Evolutionary conservation across 2,888 invertebrate genomes (phyloP), one percentile per base, ranked within the genome.

Genomic region (Dryococelus australis): DNA sequence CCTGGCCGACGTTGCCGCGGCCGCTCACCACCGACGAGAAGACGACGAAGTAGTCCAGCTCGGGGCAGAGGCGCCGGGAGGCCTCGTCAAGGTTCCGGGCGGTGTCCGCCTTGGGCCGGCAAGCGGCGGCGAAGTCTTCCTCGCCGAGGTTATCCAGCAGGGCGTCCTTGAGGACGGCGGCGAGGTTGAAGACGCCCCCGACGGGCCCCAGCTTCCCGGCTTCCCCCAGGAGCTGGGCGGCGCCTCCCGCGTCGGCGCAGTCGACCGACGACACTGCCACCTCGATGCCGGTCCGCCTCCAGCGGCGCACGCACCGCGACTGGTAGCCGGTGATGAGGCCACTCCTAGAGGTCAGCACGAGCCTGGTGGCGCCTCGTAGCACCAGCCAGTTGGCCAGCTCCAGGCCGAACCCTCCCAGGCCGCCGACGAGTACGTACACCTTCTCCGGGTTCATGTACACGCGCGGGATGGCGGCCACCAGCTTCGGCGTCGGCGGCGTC

Each of bases 21-120:
- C 99, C 99, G 93, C 99, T 98, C 78, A 98, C 97, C 88, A 99
- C 97, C 83, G 98, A 98, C 78, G 99, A 99, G 94, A 99, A 99
- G 88, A 95, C 97, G 86, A 99, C 98, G 92, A 99, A 99, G 94
- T 98, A 97, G 91, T 99, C 98, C 90, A 97, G 92, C 90, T 96
- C 95, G 0, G 97, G 96, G 90, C 98, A 97, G 88, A 96, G 91
- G 90, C 94, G 94, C 88, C 99, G 95, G 0, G 97, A 96, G 16
- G 95, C 96, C 43, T 92, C 92, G 92, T 99, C 99, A 90, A 99
- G 93, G 91, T 96, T 94, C 90, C 95, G 95, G 0, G 98, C 98
- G 26, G 96, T 94, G 87, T 91, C 91, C 9, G 98, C 95, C 93
- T 99, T 99, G 0, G 99, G 98, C 90, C 94, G 94, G 90, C 96